Evolutionary conservation across 2,797 vertebrate genomes (phyloP), one percentile per base, ranked within the genome.

Genomic region (Cirrhinus molitorella): DNA sequence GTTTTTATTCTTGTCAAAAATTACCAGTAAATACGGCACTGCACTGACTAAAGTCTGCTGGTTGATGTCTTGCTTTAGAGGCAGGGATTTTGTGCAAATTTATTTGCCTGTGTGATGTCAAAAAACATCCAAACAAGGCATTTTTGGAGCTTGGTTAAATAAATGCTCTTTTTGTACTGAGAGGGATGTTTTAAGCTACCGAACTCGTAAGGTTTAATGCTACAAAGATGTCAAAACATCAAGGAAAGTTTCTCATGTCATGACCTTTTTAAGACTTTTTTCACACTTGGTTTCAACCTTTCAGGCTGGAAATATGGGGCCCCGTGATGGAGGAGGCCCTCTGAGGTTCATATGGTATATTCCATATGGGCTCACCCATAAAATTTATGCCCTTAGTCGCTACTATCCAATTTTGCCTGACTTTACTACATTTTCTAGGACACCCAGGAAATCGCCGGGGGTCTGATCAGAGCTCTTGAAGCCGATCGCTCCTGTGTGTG

Each of bases 381-480:
- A 55, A 34, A 53, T 73, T 0, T 53, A 34, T 34, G 6, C 19
- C 17, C 10, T 9, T 21, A 53, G 47, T 73, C 49, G 7, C 49
- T 34, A 8, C 47, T 34, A 34, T 53, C 25, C 49, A 34, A 9
- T 34, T 21, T 73, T 51, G 17, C 28, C 12, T 74, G 49, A 74
- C 47, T 34, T 21, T 2, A 51, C 66, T 8, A 23, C 19, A 40
- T n/a, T 40, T 67, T 19, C 4, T 47, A 17, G 0, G 9, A 11
- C 49, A 17, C 25, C 5, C 45, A 10, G 63, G 45, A 87, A 37
- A 76, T 68, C 72, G 53, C 21, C 78, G 17, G 28, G 57, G 75
- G 80, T 53, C 16, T 37, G 34, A 79, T 89, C 72, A 87, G 87
- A 88, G 82, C 55, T 34, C 23, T 49, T 67, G 17, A 74, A 80